Percentiles rank a stretch among this genome's conserved stretches.
Conservation (phyloP, 2,113 vertebrate genomes). For the Caranx melampygus region DNA sequence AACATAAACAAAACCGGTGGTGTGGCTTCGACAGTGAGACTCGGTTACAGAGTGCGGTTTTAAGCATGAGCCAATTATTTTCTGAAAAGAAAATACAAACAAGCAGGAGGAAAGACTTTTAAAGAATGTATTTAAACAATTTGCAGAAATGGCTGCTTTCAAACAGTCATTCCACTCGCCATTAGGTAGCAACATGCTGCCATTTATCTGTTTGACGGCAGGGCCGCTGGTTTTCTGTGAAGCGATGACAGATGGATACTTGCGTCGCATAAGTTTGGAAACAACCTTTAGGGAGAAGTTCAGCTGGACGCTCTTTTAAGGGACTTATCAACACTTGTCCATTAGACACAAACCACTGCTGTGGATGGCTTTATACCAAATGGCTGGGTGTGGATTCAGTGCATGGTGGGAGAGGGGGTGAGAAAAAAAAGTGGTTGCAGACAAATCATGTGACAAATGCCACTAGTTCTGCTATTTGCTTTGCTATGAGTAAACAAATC, state of each 20-base stretch:
- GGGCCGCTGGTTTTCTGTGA: constrained; percentile 29
- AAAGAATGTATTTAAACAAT: constrained; percentile 26
- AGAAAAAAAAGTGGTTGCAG: constrained; percentile 27
- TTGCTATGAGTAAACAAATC: constrained; percentile 30
- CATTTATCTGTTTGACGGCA: constrained; percentile 52
- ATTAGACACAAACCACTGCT: constrained; percentile 65
- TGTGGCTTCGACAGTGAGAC: constrained; percentile 29
- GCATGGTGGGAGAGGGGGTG: constrained; percentile 44
- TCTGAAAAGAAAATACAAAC: constrained; percentile 38
- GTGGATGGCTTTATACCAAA: constrained; percentile 52
- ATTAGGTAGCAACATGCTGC: constrained; percentile 62
- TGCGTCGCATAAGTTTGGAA: constrained; percentile 51
- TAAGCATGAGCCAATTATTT: constrained; percentile 47
- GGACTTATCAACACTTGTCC: constrained; percentile 62
- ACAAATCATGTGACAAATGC: constrained; percentile 61
- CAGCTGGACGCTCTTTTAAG: constrained; percentile 51
- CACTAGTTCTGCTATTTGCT: constrained; percentile 23
- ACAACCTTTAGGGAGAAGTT: constrained; percentile 53
- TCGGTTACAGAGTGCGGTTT: constrained; percentile 43
- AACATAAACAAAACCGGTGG: constrained; percentile 57
- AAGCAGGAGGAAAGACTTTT: constrained; percentile 20
- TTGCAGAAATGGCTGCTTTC: constrained; percentile 48
- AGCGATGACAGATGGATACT: constrained; percentile 63
- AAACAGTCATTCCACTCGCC: constrained; percentile 52
- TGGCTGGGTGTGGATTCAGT: constrained; percentile 50